Conservation (phyloP, 2,113 vertebrate species). For the Hippocampus comes region DNA sequence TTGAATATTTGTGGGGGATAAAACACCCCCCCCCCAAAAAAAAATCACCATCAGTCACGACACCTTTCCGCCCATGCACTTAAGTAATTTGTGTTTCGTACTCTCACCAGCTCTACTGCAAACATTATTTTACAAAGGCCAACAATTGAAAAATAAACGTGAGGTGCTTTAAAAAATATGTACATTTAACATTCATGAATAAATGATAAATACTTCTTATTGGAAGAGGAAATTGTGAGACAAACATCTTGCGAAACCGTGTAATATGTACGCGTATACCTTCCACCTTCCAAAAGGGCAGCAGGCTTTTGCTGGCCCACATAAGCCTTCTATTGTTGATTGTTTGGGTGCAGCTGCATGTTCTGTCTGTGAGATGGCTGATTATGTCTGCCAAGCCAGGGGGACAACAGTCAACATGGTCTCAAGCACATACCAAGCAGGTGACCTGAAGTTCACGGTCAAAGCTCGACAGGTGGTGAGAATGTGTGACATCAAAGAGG, state of each 20-base stretch:
- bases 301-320: constrained; percentile 44
- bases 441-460: constrained; percentile 55
- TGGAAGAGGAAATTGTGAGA: constrained; percentile 25
- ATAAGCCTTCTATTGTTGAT: constrained; percentile 71
- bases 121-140: not conserved
- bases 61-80: constrained; percentile 16
- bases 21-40: no score
- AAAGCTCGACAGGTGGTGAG: constrained; percentile 42
- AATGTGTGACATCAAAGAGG: constrained; percentile 42
- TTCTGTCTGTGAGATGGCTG: constrained; percentile 57
- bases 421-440: constrained; percentile 21
- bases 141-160: not conserved
- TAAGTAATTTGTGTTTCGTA: not conserved
- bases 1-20: not conserved
- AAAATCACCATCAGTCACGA: not conserved
- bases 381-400: constrained; percentile 41
- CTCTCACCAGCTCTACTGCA: not conserved
- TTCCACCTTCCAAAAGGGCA: constrained; percentile 51
- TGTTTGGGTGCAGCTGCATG: constrained; percentile 69
- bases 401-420: constrained; percentile 54
- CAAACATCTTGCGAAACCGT: constrained; percentile 48
- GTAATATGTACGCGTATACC: constrained; percentile 55
- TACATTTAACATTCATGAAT: not conserved
- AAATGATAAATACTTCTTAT: not conserved
- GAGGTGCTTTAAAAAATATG: not conserved